Conservation (phyloP, 2,113 vertebrate species). For the Megalops atlanticus region DNA sequence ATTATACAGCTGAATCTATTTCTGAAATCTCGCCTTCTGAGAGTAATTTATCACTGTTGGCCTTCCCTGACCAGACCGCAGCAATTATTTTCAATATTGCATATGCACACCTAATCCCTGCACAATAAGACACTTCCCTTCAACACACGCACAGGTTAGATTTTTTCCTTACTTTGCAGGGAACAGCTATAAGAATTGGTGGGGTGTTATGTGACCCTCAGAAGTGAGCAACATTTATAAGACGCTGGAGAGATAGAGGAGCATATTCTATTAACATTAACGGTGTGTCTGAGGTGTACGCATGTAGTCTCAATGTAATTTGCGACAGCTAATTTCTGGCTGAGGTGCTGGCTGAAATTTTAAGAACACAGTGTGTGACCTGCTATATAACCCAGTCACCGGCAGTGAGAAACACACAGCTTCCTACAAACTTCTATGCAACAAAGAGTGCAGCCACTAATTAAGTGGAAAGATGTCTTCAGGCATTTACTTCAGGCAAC, state of each 20-base stretch:
- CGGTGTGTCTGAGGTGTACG: neutral
- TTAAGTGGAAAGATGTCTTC: neutral
- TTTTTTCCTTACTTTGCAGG: neutral
- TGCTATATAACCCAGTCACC: too few relatives aligned
- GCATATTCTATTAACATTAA: neutral
- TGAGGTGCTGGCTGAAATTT: neutral
- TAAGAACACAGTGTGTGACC: neutral
- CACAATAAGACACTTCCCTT: constrained; percentile 9
- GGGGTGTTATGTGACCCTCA: neutral
- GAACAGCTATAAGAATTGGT: neutral
- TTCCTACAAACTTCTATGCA: neutral
- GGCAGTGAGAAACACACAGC: neutral
- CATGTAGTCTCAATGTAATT: neutral
- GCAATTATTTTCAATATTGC: constrained; percentile 52
- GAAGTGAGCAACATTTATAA: neutral
- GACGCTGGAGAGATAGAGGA: neutral
- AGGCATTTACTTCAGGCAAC: neutral
- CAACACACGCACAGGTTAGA: neutral
- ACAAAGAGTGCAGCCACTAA: neutral
- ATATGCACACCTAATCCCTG: neutral
- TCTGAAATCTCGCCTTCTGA: constrained; percentile 52
- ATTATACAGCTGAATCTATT: constrained; percentile 43
- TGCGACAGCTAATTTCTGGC: neutral
- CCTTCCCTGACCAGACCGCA: constrained; percentile 25
- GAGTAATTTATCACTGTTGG: constrained; percentile 39